Conservation (phyloP, 1,140 invertebrate species). For the Hylyphantes graminicola region DNA sequence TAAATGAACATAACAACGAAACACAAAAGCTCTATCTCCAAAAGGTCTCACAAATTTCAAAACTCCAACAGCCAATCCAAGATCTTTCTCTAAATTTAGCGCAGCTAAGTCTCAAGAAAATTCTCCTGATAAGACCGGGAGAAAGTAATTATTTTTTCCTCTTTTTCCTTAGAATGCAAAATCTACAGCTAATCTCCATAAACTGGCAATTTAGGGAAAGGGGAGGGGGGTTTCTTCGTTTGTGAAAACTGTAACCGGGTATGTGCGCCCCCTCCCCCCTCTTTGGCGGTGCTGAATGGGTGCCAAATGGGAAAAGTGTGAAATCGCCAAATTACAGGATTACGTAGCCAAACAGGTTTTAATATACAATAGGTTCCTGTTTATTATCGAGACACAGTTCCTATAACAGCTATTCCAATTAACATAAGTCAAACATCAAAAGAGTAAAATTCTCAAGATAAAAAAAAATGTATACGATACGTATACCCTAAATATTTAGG, state of each 20-base stretch:
- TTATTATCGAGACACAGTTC: no score
- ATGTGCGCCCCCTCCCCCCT: not conserved
- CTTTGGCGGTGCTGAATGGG: not conserved
- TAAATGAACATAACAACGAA: not conserved
- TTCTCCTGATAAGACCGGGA: conserved; percentile 29
- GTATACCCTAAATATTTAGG: no score
- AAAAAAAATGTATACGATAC: no score
- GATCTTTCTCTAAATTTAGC: conserved; percentile 37
- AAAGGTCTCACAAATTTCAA: not conserved
- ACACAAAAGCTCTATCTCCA: not conserved
- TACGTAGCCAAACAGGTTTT: no score
- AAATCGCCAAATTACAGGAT: no score
- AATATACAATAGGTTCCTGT: no score
- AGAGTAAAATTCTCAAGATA: no score
- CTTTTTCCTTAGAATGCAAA: conserved; percentile 38
- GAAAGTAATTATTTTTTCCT: conserved; percentile 58
- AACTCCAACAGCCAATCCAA: not conserved
- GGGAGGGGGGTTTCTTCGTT: conserved; percentile 54
- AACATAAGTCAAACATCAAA: no score
- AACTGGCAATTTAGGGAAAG: conserved; percentile 51
- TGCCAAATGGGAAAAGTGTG: no score
- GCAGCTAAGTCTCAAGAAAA: conserved; percentile 2
- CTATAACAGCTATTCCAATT: no score
- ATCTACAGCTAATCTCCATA: conserved; percentile 60
- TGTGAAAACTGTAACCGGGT: conserved; percentile 47